phyloP scores from a whole-genome alignment of 2,797 vertebrate species.

The Melanotaenia boesemani region DNA sequence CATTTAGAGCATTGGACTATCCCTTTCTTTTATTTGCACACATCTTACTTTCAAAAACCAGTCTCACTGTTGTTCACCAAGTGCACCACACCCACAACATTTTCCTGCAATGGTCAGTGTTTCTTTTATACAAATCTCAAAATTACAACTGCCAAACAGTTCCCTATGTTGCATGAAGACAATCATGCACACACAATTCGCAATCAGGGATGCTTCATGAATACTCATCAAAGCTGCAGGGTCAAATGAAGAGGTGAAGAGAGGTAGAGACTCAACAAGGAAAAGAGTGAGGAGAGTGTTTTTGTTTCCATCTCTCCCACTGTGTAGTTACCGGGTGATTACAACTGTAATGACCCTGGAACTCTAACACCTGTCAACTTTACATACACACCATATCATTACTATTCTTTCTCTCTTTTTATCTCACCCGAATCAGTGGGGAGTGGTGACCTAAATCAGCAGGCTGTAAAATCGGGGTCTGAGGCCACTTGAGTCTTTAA shows the following conservation, averaged over 20 bases:
- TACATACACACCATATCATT: conserved; percentile 31
- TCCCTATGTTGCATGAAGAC: conserved; percentile 9
- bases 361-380: conserved; percentile 69
- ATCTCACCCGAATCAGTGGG: conserved; percentile 17
- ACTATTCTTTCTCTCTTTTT: conserved; percentile 20
- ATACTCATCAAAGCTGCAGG: conserved; percentile 50
- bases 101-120: too few species aligned
- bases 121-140: neutral
- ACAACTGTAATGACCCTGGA: conserved; percentile 66
- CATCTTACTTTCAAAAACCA: conserved; percentile 25
- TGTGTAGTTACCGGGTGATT: conserved; percentile 68
- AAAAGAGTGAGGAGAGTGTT: conserved; percentile 6
- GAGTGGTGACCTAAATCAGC: conserved; percentile 29
- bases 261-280: conserved; percentile 14
- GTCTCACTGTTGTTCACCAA: conserved; percentile 45
- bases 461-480: neutral
- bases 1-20: too few species aligned
- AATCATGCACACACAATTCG: neutral
- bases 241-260: conserved; percentile 36
- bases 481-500: neutral
- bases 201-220: conserved; percentile 27
- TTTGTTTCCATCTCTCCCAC: conserved; percentile 43
- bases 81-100: conserved; percentile 45
- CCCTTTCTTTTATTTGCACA: conserved; percentile 11
- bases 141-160: neutral